A percentile compares a stretch with the other conserved stretches of the same genome.
Evolutionary conservation across 2,797 vertebrate species (phyloP).

Genomic region (Lagorchestes hirsutus): DNA sequence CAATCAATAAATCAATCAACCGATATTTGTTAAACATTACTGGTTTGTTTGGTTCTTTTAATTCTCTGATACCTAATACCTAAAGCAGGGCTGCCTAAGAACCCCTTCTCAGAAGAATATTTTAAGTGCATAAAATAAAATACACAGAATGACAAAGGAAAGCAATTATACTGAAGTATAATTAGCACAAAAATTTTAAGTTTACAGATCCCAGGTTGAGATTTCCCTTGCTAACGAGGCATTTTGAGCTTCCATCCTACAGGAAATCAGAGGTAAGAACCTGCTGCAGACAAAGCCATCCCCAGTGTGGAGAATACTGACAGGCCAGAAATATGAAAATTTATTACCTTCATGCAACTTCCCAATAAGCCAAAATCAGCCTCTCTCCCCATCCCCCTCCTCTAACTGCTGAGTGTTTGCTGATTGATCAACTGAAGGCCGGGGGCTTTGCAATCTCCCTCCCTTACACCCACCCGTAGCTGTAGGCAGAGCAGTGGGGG

Average conservation of each 20-base stretch:
- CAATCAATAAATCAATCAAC: background rate
- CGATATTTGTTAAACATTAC: background rate
- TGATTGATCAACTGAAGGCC: constrained; percentile 62
- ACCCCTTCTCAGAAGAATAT: background rate
- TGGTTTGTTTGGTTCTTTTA: background rate
- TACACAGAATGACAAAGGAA: background rate
- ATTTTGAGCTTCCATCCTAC: background rate
- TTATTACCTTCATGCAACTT: constrained; percentile 40
- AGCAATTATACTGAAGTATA: background rate
- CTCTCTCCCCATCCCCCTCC: constrained; percentile 48
- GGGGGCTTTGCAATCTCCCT: constrained; percentile 56
- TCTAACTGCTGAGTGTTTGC: constrained; percentile 25
- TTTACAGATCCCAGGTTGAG: background rate
- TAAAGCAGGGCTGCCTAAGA: background rate
- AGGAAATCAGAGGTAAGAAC: background rate
- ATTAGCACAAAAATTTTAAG: background rate
- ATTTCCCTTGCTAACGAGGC: background rate
- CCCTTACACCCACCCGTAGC: constrained; percentile 14
- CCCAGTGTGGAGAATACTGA: constrained; percentile 68
- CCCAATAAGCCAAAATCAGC: constrained; percentile 36
- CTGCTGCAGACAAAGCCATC: constrained; percentile 15
- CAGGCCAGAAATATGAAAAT: constrained; percentile 47
- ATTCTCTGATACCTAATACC: background rate
- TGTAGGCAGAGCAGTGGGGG: background rate
- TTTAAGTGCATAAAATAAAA: background rate